A percentile compares a stretch with the other conserved stretches of the same genome.
phyloP scores from a whole-genome alignment of 2,113 vertebrate species.

The Brevimyrus niger region DNA sequence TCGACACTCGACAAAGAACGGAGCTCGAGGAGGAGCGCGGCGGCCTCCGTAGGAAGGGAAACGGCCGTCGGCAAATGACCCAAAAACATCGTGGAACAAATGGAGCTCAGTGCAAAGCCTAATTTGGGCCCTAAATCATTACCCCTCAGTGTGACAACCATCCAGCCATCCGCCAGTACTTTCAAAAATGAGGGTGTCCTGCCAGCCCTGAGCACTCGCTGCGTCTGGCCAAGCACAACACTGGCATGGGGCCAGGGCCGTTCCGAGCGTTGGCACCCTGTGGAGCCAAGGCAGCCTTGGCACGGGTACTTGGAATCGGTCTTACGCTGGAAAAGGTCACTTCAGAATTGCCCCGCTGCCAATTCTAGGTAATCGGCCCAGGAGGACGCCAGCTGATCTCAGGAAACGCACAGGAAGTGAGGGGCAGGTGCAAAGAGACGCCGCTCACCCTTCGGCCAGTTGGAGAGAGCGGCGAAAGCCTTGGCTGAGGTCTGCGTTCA shows the following conservation, averaged over 20 bases:
- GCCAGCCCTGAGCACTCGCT: conserved; percentile 62
- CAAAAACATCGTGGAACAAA: conserved; percentile 53
- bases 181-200: conserved; percentile 59
- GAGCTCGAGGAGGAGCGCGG: conserved; percentile 8
- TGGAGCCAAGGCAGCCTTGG: conserved; percentile 60
- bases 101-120: conserved; percentile 62
- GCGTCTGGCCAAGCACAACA: conserved; percentile 76
- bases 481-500: not conserved
- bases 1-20: not conserved
- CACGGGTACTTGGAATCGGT: conserved; percentile 48
- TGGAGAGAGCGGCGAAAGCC: not conserved
- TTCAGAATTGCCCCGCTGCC: conserved; percentile 42
- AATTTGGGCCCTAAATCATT: conserved; percentile 69
- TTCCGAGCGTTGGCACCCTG: conserved; percentile 56
- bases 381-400: conserved; percentile 35
- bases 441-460: not conserved
- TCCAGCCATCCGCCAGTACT: conserved; percentile 57
- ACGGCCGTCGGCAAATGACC: conserved; percentile 53
- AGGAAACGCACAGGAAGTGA: not conserved
- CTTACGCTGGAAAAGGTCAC: conserved; percentile 56
- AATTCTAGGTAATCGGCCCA: conserved; percentile 38
- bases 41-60: conserved; percentile 26
- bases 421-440: not conserved
- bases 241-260: conserved; percentile 59
- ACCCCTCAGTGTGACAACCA: conserved; percentile 62